These are phyloP conservation scores for Epirrita christyi DNA, from an alignment of 2,888 invertebrate genomes.

Conservation along the genomic window DNA sequence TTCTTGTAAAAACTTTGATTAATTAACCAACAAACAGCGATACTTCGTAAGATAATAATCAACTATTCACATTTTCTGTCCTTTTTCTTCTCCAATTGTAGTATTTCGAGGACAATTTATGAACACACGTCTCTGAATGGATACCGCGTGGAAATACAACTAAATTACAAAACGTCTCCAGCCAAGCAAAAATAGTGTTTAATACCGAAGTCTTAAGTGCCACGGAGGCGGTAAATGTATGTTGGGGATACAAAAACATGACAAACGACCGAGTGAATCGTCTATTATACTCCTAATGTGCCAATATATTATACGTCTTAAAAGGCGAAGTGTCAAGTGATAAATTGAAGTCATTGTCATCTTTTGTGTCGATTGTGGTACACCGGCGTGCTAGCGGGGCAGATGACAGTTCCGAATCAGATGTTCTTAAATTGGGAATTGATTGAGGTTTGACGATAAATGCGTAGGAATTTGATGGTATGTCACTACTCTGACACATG, in stretches of 20 bases:
- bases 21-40: slow-evolving; percentile 38
- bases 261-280: slow-evolving; percentile 71
- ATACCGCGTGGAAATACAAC: slow-evolving; percentile 41
- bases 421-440: slow-evolving; percentile 53
- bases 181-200: slow-evolving; percentile 32
- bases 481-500: neutral
- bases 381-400: slow-evolving; percentile 43
- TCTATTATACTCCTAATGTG: slow-evolving; percentile 79
- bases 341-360: slow-evolving; percentile 68
- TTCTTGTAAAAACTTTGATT: slow-evolving; percentile 33
- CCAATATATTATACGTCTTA: slow-evolving; percentile 77
- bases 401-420: slow-evolving; percentile 57
- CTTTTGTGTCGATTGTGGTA: slow-evolving; percentile 50
- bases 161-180: slow-evolving; percentile 1
- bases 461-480: slow-evolving; percentile 7
- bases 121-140: slow-evolving; percentile 55
- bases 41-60: slow-evolving; percentile 47
- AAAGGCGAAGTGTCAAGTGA: slow-evolving; percentile 68
- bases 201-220: slow-evolving; percentile 12
- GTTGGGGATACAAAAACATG: slow-evolving; percentile 63
- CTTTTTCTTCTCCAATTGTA: slow-evolving; percentile 54
- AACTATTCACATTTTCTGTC: slow-evolving; percentile 52
- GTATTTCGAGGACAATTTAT: slow-evolving; percentile 62
- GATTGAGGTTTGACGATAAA: slow-evolving; percentile 42
- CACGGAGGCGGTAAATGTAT: slow-evolving; percentile 19